phyloP scores from a whole-genome alignment of 2,888 invertebrate genomes.

The Hyppa rectilinea region DNA sequence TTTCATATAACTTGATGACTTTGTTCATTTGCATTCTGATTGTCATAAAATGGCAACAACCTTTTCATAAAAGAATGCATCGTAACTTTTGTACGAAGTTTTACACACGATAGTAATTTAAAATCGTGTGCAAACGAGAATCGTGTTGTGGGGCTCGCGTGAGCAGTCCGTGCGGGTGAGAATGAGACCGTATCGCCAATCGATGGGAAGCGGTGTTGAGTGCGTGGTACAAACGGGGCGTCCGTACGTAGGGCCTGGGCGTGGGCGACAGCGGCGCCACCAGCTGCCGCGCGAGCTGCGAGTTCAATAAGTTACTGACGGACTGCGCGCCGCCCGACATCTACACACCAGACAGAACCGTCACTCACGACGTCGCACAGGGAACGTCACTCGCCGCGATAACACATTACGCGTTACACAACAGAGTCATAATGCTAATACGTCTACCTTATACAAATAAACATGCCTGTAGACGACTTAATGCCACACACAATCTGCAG shows the following conservation, averaged over 20 bases:
- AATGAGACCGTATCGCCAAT: constrained; percentile 83
- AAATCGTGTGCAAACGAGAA: constrained; percentile 60
- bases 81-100: background rate
- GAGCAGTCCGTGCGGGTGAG: constrained; percentile 75
- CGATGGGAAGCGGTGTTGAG: constrained; percentile 88
- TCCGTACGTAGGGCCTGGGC: constrained; percentile 90
- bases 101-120: constrained; percentile 44
- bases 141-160: constrained; percentile 63
- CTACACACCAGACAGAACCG: constrained; percentile 80
- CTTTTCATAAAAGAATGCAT: background rate
- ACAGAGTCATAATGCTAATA: constrained; percentile 20
- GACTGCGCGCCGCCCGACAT: constrained; percentile 81
- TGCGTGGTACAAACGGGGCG: constrained; percentile 90
- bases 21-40: background rate
- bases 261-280: constrained; percentile 90
- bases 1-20: background rate
- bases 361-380: constrained; percentile 56
- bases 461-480: constrained; percentile 4
- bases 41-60: background rate
- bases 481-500: constrained; percentile 2
- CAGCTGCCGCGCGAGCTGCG: constrained; percentile 91
- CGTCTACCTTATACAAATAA: constrained; percentile 4
- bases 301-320: constrained; percentile 89
- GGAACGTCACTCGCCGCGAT: constrained; percentile 12
- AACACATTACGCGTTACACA: constrained; percentile 33